Base-by-base conservation (phyloP, 1,140 invertebrate species). In the Mycetomoellerius zeteki region DNA sequence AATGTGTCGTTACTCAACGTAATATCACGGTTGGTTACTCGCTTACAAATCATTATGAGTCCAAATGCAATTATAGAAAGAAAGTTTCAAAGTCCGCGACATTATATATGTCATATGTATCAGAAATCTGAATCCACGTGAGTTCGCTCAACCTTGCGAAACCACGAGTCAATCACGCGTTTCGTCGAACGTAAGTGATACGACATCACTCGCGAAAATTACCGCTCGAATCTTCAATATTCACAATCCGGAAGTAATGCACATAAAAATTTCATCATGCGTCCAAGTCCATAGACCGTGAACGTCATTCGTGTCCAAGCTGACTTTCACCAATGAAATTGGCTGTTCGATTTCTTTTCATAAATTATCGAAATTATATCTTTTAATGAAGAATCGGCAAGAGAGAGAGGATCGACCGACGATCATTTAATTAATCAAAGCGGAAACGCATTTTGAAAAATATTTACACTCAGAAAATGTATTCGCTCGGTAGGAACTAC, bases 1-100 rank as follows among this genome's bases (percentile, higher is more conserved):
- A 54, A 37, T 7, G 27, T 75, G 54, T 84, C 27, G 47, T 84
- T 84, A 75, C 30, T 50, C 50, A 47, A 84, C 33, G 21, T 54
- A 82, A 71, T 52, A 65, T 33, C 54, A 54, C 14, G 37, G 6
- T 73, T 27, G 24, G 3, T 82, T 37, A n/a, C 14, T 82, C 21
- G 37, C n/a, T 81, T 27, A 71, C 30, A 81, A 78, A 81, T 81
- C 2, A n/a, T 24, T 19, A 27, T 12, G 14, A 73, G 4, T 56
- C 8, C n/a, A 81, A 81, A 52, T 47, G 19, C 43, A 14, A 75
- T 50, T 84, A 60, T 4, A 60, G 37, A 73, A 81, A 47, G 27
- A 47, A 72, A 72, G 10, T 50, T 82, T 10, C 14, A 65, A 43
- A 82, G 8, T 30, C 8, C 12, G 21, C 30, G 14, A 30, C 58